Conservation (phyloP, 2,113 vertebrate genomes). For the Microcebus jonahi region DNA sequence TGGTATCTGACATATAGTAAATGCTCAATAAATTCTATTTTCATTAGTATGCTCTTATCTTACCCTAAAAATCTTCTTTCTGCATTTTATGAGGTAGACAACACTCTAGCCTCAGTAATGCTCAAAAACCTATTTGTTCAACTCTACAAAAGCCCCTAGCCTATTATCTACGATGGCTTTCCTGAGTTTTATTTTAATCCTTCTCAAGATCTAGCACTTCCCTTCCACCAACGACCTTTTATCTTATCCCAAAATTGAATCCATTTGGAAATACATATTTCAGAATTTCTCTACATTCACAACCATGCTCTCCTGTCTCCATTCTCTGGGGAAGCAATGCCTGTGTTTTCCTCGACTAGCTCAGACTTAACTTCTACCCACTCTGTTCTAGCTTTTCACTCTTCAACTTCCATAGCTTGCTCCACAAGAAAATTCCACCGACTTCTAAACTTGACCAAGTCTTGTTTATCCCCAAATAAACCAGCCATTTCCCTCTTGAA, state of each 20-base stretch:
- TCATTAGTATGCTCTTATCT: not conserved
- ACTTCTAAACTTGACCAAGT: not conserved
- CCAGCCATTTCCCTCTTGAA: not conserved
- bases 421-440: not conserved
- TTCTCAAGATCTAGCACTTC: not conserved
- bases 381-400: not conserved
- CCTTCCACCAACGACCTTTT: not conserved
- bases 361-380: not conserved
- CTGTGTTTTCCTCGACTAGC: not conserved
- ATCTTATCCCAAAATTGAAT: not conserved
- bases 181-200: not conserved
- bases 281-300: not conserved
- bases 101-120: not conserved
- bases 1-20: not conserved
- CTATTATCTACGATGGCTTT: not conserved
- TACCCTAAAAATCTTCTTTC: not conserved
- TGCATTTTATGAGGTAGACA: not conserved
- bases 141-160: not conserved
- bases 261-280: not conserved
- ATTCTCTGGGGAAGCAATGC: not conserved
- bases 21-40: not conserved
- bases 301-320: not conserved
- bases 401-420: not conserved
- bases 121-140: not conserved
- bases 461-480: constrained; percentile 22